phyloP scores from a whole-genome alignment of 2,113 vertebrate species.

The Apistogramma diplotaenia region DNA sequence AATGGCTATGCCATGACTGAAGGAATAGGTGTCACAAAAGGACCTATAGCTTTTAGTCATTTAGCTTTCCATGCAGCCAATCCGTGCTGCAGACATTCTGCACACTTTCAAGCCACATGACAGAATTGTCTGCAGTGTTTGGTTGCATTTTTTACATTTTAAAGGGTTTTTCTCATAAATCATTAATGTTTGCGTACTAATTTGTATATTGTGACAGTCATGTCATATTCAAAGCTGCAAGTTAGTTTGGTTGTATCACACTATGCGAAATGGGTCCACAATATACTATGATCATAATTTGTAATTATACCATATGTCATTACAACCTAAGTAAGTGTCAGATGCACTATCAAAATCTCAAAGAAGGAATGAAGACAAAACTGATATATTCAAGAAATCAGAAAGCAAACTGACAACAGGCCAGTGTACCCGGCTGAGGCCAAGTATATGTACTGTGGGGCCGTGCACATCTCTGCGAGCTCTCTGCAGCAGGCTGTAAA shows the following conservation, averaged over 20 bases:
- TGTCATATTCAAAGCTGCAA: not conserved
- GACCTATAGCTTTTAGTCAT: slow-evolving; percentile 58
- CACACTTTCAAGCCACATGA: not conserved
- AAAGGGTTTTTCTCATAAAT: not conserved
- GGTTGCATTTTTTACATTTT: not conserved
- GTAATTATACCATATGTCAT: not conserved
- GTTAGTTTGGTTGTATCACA: not conserved
- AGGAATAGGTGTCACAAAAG: slow-evolving; percentile 62
- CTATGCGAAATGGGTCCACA: not conserved
- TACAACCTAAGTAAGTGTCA: not conserved
- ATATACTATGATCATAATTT: not conserved
- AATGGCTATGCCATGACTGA: slow-evolving; percentile 77
- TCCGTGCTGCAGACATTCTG: not conserved
- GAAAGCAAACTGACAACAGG: not conserved
- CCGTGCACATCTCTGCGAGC: slow-evolving; percentile 22
- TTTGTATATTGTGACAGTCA: not conserved
- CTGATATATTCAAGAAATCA: not conserved
- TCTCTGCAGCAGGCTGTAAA: slow-evolving; percentile 42
- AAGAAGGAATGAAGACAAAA: not conserved
- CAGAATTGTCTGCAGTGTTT: not conserved
- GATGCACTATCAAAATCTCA: not conserved
- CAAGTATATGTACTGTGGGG: slow-evolving; percentile 1
- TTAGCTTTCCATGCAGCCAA: not conserved
- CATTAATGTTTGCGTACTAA: not conserved
- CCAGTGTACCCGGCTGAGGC: not conserved